Evolutionary conservation across 2,888 invertebrate species (phyloP).

Genomic region (Xanthorhoe spadicearia): DNA sequence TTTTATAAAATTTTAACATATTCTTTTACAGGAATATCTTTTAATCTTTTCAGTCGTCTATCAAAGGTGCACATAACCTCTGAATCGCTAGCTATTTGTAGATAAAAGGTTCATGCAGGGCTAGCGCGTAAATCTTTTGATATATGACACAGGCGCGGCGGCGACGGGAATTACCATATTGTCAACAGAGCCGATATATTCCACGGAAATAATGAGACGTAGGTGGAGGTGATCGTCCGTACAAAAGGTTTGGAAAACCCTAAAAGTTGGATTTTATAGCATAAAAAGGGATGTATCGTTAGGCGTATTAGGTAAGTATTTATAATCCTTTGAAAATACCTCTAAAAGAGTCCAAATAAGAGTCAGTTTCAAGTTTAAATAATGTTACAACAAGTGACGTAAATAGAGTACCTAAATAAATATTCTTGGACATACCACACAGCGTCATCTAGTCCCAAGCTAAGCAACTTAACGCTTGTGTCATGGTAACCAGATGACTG

Average conservation of each 20-base stretch:
- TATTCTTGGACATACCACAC: too few relatives aligned
- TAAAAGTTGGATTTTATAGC: neutral
- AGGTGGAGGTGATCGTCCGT: slow-evolving; percentile 25
- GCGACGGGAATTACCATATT: slow-evolving; percentile 42
- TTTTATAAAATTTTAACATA: too few relatives aligned
- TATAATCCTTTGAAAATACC: too few relatives aligned
- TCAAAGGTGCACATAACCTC: neutral
- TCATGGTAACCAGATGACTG: too few relatives aligned
- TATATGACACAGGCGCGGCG: slow-evolving; percentile 43
- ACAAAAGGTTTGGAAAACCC: neutral
- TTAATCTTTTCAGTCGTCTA: too few relatives aligned
- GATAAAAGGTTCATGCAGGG: slow-evolving; percentile 34
- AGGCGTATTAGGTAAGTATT: neutral
- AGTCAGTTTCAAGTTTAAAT: too few relatives aligned
- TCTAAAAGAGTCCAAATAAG: too few relatives aligned
- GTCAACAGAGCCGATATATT: slow-evolving; percentile 41
- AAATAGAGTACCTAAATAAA: too few relatives aligned
- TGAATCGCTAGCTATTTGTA: neutral
- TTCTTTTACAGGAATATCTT: neutral
- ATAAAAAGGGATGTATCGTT: neutral
- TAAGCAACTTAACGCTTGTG: too few relatives aligned
- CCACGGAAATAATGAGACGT: slow-evolving; percentile 30
- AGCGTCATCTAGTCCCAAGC: too few relatives aligned
- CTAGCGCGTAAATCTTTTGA: slow-evolving; percentile 47
- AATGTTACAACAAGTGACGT: too few relatives aligned